phyloP scores from a whole-genome alignment of 1,140 invertebrate species.

The Drosophila bipectinata region DNA sequence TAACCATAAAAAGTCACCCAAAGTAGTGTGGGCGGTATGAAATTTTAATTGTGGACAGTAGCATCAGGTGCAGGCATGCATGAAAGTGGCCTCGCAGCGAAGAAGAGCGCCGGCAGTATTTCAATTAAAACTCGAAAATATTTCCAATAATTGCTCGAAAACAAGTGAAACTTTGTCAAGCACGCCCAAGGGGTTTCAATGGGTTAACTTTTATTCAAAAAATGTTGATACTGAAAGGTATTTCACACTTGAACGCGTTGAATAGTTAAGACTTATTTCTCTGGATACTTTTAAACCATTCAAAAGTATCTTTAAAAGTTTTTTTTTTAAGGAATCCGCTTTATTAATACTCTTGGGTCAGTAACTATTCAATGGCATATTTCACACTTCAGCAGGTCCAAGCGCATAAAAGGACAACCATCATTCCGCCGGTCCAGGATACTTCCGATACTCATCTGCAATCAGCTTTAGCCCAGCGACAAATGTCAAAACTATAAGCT shows the following conservation, averaged over 20 bases:
- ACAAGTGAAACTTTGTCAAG: conserved; percentile 50
- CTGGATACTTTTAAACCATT: not conserved
- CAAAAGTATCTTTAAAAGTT: too few species aligned
- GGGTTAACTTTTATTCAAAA: conserved; percentile 27
- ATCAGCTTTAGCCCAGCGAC: conserved; percentile 42
- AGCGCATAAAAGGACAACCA: conserved; percentile 26
- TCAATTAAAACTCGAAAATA: conserved; percentile 69
- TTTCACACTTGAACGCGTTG: conserved; percentile 2
- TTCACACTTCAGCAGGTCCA: conserved; percentile 58
- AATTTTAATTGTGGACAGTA: conserved; percentile 59
- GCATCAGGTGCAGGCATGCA: conserved; percentile 67
- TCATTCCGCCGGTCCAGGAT: conserved; percentile 26
- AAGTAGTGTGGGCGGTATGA: not conserved
- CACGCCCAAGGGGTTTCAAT: conserved; percentile 9
- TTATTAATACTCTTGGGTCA: conserved; percentile 1
- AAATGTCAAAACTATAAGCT: conserved; percentile 79
- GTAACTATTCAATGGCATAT: conserved; percentile 43
- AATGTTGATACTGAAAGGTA: not conserved
- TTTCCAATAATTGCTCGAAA: conserved; percentile 60
- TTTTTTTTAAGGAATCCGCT: too few species aligned
- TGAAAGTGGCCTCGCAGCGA: conserved; percentile 60
- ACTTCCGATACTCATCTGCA: conserved; percentile 58
- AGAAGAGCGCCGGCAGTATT: conserved; percentile 29
- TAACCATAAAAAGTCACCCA: conserved; percentile 45
- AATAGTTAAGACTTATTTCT: not conserved